phyloP scores from a whole-genome alignment of 2,888 invertebrate genomes.

The Epiblema foenella region DNA sequence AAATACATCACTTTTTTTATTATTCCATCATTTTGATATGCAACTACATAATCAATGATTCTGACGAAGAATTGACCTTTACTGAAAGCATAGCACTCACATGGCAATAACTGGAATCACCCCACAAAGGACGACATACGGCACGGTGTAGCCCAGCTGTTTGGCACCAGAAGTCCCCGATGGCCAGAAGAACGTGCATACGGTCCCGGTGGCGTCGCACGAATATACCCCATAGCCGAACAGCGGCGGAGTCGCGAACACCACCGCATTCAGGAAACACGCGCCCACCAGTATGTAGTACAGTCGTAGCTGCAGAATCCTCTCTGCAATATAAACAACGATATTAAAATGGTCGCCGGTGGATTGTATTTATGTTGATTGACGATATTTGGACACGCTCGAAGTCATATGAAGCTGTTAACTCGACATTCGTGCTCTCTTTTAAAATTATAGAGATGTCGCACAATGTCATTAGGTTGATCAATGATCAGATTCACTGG shows the following conservation, averaged over 20 bases:
- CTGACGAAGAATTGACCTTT: no score
- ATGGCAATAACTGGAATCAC: constrained; percentile 74
- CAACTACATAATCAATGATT: no score
- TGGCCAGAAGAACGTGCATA: constrained; percentile 80
- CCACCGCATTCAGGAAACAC: constrained; percentile 72
- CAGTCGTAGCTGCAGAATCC: constrained; percentile 69
- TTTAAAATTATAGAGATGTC: not conserved
- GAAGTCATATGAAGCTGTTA: not conserved
- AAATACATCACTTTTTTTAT: constrained; percentile 38
- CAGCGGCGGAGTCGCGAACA: constrained; percentile 78
- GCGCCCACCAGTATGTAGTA: constrained; percentile 75
- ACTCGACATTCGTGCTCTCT: not conserved
- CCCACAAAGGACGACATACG: constrained; percentile 74
- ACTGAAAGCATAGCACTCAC: constrained; percentile 60
- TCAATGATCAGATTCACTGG: not conserved
- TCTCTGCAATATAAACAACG: constrained; percentile 67
- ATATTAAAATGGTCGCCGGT: not conserved
- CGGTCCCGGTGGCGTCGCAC: constrained; percentile 80
- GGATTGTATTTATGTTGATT: not conserved
- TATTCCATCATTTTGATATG: no score
- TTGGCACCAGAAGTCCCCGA: constrained; percentile 66
- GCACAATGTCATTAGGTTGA: not conserved
- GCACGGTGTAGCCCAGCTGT: constrained; percentile 75
- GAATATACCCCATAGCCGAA: constrained; percentile 80
- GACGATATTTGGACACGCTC: not conserved